Conservation (phyloP, 37 sponge, comb jelly and placozoan genomes). For the Spongia lamella region DNA sequence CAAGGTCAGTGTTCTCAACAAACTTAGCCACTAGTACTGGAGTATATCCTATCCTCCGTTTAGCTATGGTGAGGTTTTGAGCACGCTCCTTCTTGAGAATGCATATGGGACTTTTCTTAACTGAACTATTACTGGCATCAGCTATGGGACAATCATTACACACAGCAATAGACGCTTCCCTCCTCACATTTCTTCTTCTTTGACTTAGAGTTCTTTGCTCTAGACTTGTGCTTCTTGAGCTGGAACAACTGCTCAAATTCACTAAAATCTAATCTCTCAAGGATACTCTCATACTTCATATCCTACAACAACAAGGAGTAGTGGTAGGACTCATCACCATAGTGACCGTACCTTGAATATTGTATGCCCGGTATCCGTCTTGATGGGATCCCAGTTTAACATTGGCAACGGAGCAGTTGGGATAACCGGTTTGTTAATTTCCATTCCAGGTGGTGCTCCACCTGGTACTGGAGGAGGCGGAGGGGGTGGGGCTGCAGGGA, state of each 20-base stretch:
- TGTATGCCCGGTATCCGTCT: constrained; percentile 46
- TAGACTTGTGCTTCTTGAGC: constrained; percentile 40
- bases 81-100: neutral
- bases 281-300: constrained; percentile 56
- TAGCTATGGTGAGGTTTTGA: constrained; percentile 48
- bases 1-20: constrained; percentile 71
- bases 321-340: neutral
- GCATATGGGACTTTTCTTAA: too few relatives aligned
- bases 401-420: constrained; percentile 69
- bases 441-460: neutral
- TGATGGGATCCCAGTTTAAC: constrained; percentile 76
- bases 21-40: constrained; percentile 37
- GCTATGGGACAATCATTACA: too few relatives aligned
- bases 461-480: constrained; percentile 45
- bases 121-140: too few relatives aligned
- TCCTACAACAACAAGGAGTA: constrained; percentile 23
- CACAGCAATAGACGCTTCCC: too few relatives aligned
- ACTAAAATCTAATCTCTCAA: constrained; percentile 65
- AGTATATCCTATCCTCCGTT: constrained; percentile 65
- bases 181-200: constrained; percentile 19
- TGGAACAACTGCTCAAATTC: constrained; percentile 84
- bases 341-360: constrained; percentile 55
- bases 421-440: constrained; percentile 37
- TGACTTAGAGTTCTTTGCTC: constrained; percentile 15
- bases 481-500: constrained; percentile 48